Evolutionary conservation across 2,888 invertebrate genomes (phyloP), one percentile per base, ranked within the genome.

Genomic region (Cephalotes varians): DNA sequence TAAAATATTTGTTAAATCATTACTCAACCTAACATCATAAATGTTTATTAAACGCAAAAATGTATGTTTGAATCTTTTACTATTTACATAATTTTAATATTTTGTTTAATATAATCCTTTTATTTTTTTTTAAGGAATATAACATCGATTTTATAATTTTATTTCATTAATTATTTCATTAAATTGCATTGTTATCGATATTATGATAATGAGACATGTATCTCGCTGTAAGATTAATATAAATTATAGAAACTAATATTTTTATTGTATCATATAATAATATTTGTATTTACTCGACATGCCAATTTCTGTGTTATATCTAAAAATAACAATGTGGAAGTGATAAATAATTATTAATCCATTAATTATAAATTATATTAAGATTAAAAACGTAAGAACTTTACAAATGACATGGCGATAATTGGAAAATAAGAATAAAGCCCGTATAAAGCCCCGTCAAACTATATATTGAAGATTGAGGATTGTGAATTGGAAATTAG

Each of bases 281-380:
- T 31, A 25, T 3, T 34, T 7, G 28, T 44, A n/a, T 77, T 44
- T 44, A 34, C 25, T 25, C 5, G 0, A 56, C 7, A 77, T 77
- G 67, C 56, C 71, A 56, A 79, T 56, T 69, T 77, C 34, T 56
- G 44, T 56, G 56, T 77, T 69, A 67, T 12, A 56, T 47, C 9
- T 40, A 56, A 51, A 40, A 12, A 51, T 76, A 51, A 51, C 2
- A 5, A 77, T 67, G 18, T 28, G 28, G 31, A 40, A 69, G 34
- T 69, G 56, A 77, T 67, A 67, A 44, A 44, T 56, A 28, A 74
- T 74, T 56, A 64, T 54, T 67, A 28, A 76, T 67, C 4, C 31
- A 69, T 34, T 28, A 76, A 3, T 40, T 56, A 54, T 56, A 79
- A 79, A 44, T 58, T 58, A 56, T 12, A 44, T 65, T 58, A 77